These are phyloP conservation scores for Tiaroga cobitis DNA, from an alignment of 2,797 vertebrate species.

Conservation along the genomic window DNA sequence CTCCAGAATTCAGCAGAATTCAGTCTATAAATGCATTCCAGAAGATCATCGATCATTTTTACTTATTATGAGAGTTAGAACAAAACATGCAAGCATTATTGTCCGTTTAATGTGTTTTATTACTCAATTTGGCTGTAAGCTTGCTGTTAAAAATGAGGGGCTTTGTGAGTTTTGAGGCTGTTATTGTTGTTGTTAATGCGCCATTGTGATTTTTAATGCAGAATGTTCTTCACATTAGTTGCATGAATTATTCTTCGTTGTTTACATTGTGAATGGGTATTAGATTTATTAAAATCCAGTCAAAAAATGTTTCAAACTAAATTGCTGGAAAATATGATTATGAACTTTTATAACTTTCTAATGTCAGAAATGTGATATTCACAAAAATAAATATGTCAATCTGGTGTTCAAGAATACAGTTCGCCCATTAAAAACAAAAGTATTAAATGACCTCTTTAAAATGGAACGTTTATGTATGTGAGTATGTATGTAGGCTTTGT, in stretches of 20 bases:
- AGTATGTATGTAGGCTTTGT: too few species aligned
- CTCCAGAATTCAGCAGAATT: neutral
- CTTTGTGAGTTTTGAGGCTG: constrained; percentile 10
- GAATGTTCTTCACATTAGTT: neutral
- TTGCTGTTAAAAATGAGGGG: constrained; percentile 9
- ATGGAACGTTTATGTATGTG: too few species aligned
- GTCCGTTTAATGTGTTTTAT: constrained; percentile 30
- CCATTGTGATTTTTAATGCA: neutral
- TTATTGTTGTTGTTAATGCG: constrained; percentile 5
- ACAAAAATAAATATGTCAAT: too few species aligned
- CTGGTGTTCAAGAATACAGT: neutral
- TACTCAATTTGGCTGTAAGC: constrained; percentile 17
- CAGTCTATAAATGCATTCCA: neutral
- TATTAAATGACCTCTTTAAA: too few species aligned
- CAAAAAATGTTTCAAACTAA: neutral
- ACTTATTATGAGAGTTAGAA: neutral
- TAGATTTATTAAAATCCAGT: neutral
- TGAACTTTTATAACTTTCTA: neutral
- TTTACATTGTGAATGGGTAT: neutral
- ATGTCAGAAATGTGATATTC: neutral
- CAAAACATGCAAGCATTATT: constrained; percentile 14
- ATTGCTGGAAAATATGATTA: neutral
- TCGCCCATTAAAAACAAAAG: neutral
- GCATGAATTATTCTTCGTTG: neutral
- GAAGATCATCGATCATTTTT: constrained; percentile 17